Percentiles rank a stretch among this genome's conserved stretches.
phyloP scores from a whole-genome alignment of 2,797 vertebrate genomes.

The Bryconaethiops microstoma region DNA sequence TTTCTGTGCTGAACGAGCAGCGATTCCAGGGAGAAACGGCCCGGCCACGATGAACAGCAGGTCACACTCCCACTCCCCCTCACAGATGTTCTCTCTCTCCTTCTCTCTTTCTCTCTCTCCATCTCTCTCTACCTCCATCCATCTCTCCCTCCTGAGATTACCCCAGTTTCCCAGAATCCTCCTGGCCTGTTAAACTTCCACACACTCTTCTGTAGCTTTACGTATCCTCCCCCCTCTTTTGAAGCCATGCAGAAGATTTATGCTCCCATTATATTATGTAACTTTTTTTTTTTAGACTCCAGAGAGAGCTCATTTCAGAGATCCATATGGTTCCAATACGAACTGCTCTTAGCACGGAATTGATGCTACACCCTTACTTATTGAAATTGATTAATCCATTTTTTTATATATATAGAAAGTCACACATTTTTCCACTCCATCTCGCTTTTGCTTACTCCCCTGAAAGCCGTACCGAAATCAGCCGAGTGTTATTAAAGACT shows the following conservation, averaged over 20 bases:
- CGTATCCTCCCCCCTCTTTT: constrained; percentile 63
- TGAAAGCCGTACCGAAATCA: not conserved
- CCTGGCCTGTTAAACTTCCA: constrained; percentile 47
- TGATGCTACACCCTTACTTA: constrained; percentile 24
- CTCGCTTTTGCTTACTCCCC: not conserved
- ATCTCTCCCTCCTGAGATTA: constrained; percentile 50
- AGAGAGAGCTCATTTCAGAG: constrained; percentile 35
- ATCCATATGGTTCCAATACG: constrained; percentile 48
- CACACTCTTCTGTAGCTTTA: constrained; percentile 56
- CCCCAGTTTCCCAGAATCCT: constrained; percentile 66
- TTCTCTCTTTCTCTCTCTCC: not conserved
- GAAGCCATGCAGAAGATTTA: constrained; percentile 69
- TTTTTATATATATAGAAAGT: not conserved
- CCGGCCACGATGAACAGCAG: constrained; percentile 66
- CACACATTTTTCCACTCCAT: constrained; percentile 1
- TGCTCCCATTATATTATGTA: constrained; percentile 66
- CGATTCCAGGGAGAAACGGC: constrained; percentile 60
- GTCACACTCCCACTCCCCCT: constrained; percentile 60
- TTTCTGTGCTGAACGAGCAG: constrained; percentile 55
- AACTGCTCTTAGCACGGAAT: not conserved
- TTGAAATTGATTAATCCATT: constrained; percentile 40
- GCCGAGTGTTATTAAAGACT: constrained; percentile 7
- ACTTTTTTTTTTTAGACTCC: constrained; percentile 50
- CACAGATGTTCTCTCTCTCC: constrained; percentile 71
- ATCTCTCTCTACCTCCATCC: constrained; percentile 50